Evolutionary conservation across 2,113 vertebrate genomes (phyloP), one percentile per base, ranked within the genome.

Genomic region (Patagioenas fasciata): DNA sequence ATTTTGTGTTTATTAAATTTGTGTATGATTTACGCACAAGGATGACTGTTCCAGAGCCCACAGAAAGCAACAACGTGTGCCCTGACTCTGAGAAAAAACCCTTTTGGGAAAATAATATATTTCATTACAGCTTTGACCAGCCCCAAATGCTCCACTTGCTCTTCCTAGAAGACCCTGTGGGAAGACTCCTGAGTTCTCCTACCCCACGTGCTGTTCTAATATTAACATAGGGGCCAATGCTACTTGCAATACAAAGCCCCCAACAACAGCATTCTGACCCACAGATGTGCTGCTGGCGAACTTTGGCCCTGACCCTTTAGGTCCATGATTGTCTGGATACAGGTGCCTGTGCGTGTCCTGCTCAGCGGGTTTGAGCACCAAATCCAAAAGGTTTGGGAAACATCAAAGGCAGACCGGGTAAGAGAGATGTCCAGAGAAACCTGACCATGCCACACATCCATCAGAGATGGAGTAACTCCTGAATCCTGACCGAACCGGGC

Each of bases 1-100:
- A 69, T 80, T 94, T 7, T 42, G 58, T 47, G 50, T 69, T 75
- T 81, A 77, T 91, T 94, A 75, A 92, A 82, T 31, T 72, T 21
- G 16, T 11, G 7, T 12, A 23, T 13, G 70, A 67, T 71, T 85
- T 91, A 69, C 2, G 4, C 31, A 23, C 24, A 17, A 58, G 51
- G 19, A 31, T 26, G 14, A 21, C 5, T 0, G 4, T 64, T 85
- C 48, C 69, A 61, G 71, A 79, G 53, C 70, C 47, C 62, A 40
- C 5, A 44, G 65, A 69, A 61, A 53, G 25, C 94, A 81, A 29
- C 4, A 8, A 38, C 10, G 2, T 29, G 71, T 72, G 40, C 1
- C 4, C 9, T 40, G 65, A 44, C 4, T 28, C 48, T 12, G 38
- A 83, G 48, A 50, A 38, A 86, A 71, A 88, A 56, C 8, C 24